phyloP scores from a whole-genome alignment of 2,888 invertebrate genomes.

The Omphaloscelis lunosa region DNA sequence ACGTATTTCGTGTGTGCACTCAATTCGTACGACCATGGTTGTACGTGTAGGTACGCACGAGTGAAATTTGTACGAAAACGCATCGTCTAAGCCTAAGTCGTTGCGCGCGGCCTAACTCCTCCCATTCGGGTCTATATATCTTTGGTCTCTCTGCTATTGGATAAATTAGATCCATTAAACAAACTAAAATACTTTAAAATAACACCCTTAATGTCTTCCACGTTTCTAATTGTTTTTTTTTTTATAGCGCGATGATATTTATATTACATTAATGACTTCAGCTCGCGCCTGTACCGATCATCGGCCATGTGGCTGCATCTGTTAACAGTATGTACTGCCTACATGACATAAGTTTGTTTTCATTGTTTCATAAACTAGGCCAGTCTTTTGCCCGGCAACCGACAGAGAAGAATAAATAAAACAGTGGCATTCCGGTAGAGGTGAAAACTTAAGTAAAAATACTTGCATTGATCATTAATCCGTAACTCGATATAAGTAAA shows the following conservation, averaged over 20 bases:
- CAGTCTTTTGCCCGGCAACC: conserved; percentile 61
- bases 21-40: too few relatives aligned
- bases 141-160: background rate
- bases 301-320: conserved; percentile 77
- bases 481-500: too few relatives aligned
- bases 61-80: too few relatives aligned
- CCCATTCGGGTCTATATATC: background rate
- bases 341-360: conserved; percentile 76
- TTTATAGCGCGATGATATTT: conserved; percentile 46
- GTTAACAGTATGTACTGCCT: conserved; percentile 64
- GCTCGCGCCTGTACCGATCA: conserved; percentile 54
- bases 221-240: conserved; percentile 50
- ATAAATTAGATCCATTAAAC: conserved; percentile 4
- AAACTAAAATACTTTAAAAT: conserved; percentile 12
- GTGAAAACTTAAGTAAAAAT: too few relatives aligned
- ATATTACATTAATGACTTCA: conserved; percentile 48
- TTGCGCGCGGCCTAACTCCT: background rate
- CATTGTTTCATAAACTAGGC: conserved; percentile 63
- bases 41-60: too few relatives aligned
- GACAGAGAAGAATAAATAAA: conserved; percentile 49
- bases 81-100: too few relatives aligned
- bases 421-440: too few relatives aligned
- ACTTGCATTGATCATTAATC: too few relatives aligned
- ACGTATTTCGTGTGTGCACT: too few relatives aligned
- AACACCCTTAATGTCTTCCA: conserved; percentile 39